Base-by-base conservation (phyloP, 2,888 invertebrate species). In the Scaptomyza cyrtandrae region DNA sequence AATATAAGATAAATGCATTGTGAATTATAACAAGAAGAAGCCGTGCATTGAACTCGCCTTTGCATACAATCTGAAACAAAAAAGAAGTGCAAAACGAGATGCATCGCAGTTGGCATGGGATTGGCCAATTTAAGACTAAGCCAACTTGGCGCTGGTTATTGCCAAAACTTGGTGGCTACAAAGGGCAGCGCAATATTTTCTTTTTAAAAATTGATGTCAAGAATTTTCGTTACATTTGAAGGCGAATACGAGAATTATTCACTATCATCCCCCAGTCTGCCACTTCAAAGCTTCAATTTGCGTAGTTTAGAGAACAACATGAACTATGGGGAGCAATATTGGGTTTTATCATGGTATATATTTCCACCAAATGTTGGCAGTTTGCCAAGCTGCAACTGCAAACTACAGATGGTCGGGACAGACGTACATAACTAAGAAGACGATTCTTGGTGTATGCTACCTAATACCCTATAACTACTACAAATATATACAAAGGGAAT, bases 301-400 rank as follows among this genome's bases (percentile, higher is more conserved):
- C 72, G 72, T 75, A 68, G 86, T 89, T 80, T 77, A 81, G 87
- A 68, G 75, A 56, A 61, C 67, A 55, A 62, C 66, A 62, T 43
- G 68, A 84, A 72, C 89, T 75, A 80, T 55, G 72, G 85, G 89
- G 89, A 89, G 86, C 89, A 86, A 89, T 89, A 82, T 75, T 64
- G 58, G 69, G 50, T 71, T 80, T 88, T 76, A 88, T 85, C 88
- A 72, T 66, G 74, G 84, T 60, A 89, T 60, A 89, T 88, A 82
- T 80, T 88, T 84, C 78, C 74, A 72, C 71, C 71, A 78, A 78
- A 86, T 89, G 80, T 87, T 89, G 90, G 90, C 89, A 78, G 86
- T 80, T 89, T 88, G 86, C 88, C 84, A 90, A 80, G 86, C 79
- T 81, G 76, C 89, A 76, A 71, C 75, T 72, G 66, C 69, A 49